phyloP scores from a whole-genome alignment of 2,888 invertebrate genomes.

The Salpingus planirostris region DNA sequence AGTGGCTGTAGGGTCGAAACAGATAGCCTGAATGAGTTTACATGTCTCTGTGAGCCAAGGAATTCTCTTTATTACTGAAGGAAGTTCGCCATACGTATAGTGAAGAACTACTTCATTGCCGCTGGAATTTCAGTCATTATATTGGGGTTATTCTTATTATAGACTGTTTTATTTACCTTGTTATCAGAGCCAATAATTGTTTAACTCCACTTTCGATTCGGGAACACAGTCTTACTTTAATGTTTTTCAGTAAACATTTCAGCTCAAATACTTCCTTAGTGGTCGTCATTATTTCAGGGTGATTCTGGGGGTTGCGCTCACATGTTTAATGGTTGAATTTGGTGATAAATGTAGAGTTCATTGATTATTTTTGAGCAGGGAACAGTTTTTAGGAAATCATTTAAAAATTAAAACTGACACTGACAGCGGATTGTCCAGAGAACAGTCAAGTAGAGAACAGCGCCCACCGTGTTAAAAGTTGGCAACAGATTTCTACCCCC shows the following conservation, averaged over 20 bases:
- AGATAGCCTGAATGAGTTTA: conserved; percentile 55
- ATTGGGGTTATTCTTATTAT: no score
- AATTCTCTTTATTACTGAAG: conserved; percentile 35
- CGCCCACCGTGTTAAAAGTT: no score
- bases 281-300: no score
- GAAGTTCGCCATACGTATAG: conserved; percentile 39
- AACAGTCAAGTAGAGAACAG: no score
- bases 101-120: conserved; percentile 37
- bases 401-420: no score
- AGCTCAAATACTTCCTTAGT: conserved; percentile 38
- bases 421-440: no score
- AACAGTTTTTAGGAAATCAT: no score
- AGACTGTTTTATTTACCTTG: conserved; percentile 31
- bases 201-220: conserved; percentile 40
- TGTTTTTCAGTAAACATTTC: conserved; percentile 36
- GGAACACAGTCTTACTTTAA: conserved; percentile 36
- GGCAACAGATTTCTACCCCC: no score
- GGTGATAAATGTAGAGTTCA: no score
- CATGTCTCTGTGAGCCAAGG: conserved; percentile 38
- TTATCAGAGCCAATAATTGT: conserved; percentile 36
- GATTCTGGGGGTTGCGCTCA: no score
- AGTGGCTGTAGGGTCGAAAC: conserved; percentile 76
- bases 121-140: conserved; percentile 25
- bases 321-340: no score
- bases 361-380: no score